A percentile compares a stretch with the other conserved stretches of the same genome.
phyloP scores from a whole-genome alignment of 2,113 vertebrate species.

The Oncorhynchus tshawytscha region DNA sequence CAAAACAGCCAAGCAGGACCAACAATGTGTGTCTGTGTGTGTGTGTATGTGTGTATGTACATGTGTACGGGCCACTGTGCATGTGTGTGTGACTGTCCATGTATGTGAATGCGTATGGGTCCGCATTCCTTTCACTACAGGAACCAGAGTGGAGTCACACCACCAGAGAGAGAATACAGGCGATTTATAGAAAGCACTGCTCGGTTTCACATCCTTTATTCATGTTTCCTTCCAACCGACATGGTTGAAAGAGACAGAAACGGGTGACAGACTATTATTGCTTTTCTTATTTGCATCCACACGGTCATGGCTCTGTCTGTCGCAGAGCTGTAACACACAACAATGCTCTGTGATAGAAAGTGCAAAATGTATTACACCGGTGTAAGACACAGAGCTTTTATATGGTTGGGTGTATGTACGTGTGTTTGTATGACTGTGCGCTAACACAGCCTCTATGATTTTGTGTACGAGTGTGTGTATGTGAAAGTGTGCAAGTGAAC shows the following conservation, averaged over 20 bases:
- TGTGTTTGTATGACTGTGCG: slow-evolving; percentile 13
- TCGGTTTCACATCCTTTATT: slow-evolving; percentile 69
- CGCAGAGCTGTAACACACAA: neutral
- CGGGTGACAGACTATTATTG: slow-evolving; percentile 52
- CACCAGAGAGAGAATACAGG: slow-evolving; percentile 63
- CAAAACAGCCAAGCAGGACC: no score
- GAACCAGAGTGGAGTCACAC: slow-evolving; percentile 49
- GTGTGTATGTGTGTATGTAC: slow-evolving; percentile 62
- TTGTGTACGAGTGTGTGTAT: slow-evolving; percentile 30
- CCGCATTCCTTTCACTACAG: slow-evolving; percentile 26
- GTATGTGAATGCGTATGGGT: neutral
- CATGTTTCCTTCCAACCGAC: slow-evolving; percentile 60
- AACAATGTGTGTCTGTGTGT: slow-evolving; percentile 68
- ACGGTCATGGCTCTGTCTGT: neutral
- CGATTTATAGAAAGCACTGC: slow-evolving; percentile 70
- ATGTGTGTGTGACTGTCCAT: neutral
- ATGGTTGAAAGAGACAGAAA: slow-evolving; percentile 45
- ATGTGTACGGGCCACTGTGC: slow-evolving; percentile 19
- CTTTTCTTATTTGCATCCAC: slow-evolving; percentile 42
- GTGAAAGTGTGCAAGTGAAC: slow-evolving; percentile 39
- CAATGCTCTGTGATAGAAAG: slow-evolving; percentile 10
- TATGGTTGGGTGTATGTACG: neutral
- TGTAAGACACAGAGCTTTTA: neutral
- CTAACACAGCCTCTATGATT: slow-evolving; percentile 57
- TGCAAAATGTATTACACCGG: slow-evolving; percentile 14